Evolutionary conservation across 1,140 invertebrate genomes (phyloP).

Genomic region (Pseudomyrmex pallidus): DNA sequence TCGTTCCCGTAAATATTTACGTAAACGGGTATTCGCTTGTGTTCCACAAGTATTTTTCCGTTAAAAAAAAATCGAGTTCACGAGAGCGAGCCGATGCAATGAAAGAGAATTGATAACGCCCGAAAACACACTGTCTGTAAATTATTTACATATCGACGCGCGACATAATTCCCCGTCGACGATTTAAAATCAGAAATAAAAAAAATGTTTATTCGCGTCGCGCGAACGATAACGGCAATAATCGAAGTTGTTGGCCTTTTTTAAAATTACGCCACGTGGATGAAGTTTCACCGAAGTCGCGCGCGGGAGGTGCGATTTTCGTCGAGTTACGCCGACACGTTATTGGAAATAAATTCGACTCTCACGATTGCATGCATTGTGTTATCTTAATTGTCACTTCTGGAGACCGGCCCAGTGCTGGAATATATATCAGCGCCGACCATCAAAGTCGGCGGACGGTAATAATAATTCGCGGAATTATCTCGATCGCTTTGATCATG

Average conservation of each 20-base stretch:
- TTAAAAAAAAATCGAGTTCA: no score
- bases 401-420: neutral
- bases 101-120: slow-evolving; percentile 1
- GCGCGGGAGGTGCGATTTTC: slow-evolving; percentile 20
- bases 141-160: neutral
- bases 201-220: neutral
- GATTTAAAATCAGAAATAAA: neutral
- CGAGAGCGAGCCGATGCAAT: neutral
- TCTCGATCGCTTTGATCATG: neutral
- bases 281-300: neutral
- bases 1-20: slow-evolving; percentile 60
- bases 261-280: slow-evolving; percentile 6
- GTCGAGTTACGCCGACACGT: neutral
- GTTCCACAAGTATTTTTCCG: no score
- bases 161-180: neutral
- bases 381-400: slow-evolving; percentile 25
- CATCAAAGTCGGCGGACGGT: slow-evolving; percentile 29
- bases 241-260: neutral
- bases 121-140: neutral
- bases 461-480: slow-evolving; percentile 35
- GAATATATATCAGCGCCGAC: neutral
- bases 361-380: neutral
- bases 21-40: slow-evolving; percentile 6
- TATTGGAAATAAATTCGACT: slow-evolving; percentile 27
- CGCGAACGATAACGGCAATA: neutral